phyloP scores from a whole-genome alignment of 2,113 vertebrate genomes.

The Phasianus colchicus region DNA sequence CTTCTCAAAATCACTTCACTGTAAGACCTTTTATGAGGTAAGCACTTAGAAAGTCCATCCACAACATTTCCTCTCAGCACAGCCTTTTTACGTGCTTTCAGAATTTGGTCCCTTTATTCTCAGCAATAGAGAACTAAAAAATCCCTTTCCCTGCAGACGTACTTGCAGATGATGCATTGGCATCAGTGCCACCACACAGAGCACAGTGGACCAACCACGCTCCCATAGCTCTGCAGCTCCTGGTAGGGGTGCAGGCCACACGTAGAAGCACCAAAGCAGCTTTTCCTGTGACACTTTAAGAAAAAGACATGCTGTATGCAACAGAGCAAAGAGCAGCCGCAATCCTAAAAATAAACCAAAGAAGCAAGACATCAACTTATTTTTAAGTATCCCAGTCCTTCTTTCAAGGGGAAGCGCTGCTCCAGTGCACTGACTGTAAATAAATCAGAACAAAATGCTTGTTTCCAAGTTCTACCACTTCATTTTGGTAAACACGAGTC shows the following conservation, averaged over 20 bases:
- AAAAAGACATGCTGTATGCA: not conserved
- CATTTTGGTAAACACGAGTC: conserved; percentile 14
- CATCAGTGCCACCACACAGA: not conserved
- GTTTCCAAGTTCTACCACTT: not conserved
- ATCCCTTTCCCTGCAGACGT: rapidly evolving
- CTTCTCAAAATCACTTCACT: not conserved
- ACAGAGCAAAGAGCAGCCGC: not conserved
- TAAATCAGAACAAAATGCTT: conserved; percentile 28
- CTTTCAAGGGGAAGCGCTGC: not conserved
- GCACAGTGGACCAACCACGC: rapidly evolving
- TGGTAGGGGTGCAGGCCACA: not conserved
- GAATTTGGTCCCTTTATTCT: not conserved
- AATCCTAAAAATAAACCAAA: not conserved
- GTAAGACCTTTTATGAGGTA: not conserved
- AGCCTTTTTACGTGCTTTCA: rapidly evolving
- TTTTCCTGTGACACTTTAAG: not conserved
- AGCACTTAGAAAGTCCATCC: not conserved
- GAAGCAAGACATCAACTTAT: not conserved
- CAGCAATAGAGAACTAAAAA: not conserved
- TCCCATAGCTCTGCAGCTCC: not conserved
- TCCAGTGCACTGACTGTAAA: not conserved
- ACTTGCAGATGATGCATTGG: rapidly evolving
- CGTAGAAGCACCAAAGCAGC: not conserved
- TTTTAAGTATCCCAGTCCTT: not conserved
- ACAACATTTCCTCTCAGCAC: not conserved